Percentiles rank a stretch among this genome's conserved stretches.
Conservation (phyloP, 2,113 vertebrate genomes). For the Stegostoma tigrinum region DNA sequence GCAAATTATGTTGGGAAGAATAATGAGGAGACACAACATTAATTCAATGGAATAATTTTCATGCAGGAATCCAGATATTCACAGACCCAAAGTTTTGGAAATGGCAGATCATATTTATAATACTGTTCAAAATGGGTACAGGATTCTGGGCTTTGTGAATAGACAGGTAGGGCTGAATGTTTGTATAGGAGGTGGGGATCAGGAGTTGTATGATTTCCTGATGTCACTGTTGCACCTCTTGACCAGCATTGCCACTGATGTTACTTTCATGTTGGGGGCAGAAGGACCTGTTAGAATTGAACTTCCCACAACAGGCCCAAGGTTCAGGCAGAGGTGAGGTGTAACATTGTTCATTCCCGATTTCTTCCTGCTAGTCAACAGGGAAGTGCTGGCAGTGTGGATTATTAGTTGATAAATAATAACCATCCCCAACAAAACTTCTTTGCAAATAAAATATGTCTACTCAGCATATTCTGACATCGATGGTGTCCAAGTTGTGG, state of each 20-base stretch:
- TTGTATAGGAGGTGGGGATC: too few species aligned
- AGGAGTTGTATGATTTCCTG: too few species aligned
- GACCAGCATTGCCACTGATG: too few species aligned
- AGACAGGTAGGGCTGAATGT: background rate
- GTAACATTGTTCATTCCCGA: background rate
- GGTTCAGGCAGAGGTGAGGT: too few species aligned
- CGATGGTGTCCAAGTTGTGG: background rate
- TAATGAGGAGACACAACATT: background rate
- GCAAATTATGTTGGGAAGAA: background rate
- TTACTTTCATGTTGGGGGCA: too few species aligned
- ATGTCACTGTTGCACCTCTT: too few species aligned
- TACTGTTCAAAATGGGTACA: background rate
- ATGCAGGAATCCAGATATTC: background rate
- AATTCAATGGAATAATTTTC: background rate
- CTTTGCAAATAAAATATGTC: background rate
- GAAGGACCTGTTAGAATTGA: too few species aligned
- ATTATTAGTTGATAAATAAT: background rate
- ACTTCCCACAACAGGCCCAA: too few species aligned
- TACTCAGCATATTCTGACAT: background rate
- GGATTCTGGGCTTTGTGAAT: background rate
- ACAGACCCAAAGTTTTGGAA: background rate
- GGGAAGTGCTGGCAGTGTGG: background rate
- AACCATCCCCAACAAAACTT: background rate
- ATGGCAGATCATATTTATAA: background rate
- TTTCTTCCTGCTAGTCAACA: background rate